Base-by-base conservation (phyloP, 1,140 invertebrate species). In the Drosophila equinoxialis region DNA sequence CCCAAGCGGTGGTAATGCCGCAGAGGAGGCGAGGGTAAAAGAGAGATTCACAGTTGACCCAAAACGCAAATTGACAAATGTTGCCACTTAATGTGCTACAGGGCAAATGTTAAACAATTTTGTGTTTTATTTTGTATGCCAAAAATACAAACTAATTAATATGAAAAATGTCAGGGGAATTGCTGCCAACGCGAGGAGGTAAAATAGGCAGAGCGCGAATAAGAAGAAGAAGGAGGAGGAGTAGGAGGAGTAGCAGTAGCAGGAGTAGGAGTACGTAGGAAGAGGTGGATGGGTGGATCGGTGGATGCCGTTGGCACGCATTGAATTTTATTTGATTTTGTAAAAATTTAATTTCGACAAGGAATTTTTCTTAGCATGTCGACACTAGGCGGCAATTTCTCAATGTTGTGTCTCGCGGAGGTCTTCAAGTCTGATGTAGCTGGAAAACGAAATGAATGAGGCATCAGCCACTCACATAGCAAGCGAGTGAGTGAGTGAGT, bases 121-220 rank as follows among this genome's bases (percentile, higher is more conserved):
- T 65, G 61, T 83, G 71, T 83, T 82, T 77, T 78, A 65, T 68
- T 75, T 75, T 68, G 70, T 85, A 71, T 86, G 83, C 84, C 84
- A 89, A 87, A 87, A 87, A 87, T 87, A 87, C 84, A 81, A 83
- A 89, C 84, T 87, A 87, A 87, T 87, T 87, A 87, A 87, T 87
- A 84, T 89, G 73, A 67, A 37, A 74, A 74, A 64, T 66, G 72
- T 77, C 73, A 41, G 42, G 72, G 77, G 73, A 82, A 35, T 66
- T 60, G 57, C 45, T 20, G 45, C 45, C 45, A 23, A 23, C 45
- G 45, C 17, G 8, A 11, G 17, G 35, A 11, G 35, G 35, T 37
- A 37, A 37, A 37, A 37, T 37, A 37, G 35, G 35, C 8, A 37
- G 35, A 37, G 35, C 35, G 35, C 35, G 35, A 37, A 37, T 37